Evolutionary conservation across 1,140 invertebrate species (phyloP), one percentile per base, ranked within the genome.

Genomic region (Hermatobates lingyangjiaoensis): DNA sequence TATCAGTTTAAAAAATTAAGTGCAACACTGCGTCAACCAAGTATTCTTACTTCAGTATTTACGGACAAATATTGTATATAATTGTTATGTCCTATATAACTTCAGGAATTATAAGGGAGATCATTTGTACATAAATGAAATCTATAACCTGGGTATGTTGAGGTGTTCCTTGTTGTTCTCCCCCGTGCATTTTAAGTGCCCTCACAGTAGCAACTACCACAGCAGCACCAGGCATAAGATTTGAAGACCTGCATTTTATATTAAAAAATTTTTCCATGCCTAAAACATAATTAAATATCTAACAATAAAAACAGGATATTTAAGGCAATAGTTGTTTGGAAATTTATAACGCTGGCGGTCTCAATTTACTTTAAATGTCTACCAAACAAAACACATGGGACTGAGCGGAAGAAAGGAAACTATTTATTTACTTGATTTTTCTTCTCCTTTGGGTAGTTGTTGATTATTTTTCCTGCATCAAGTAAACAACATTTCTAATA

Each of bases 251-350:
- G 60, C 92, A 97, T 71, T 98, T 98, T 48, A 98, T 98, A 64
- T 98, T 80, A 65, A 96, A 94, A 70, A 98, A 98, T 66, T 99
- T 98, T 70, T 98, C 95, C 85, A 98, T 91, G 42, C 89, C 76
- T 79, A 38, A 30, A 52, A 38, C 52, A 55, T 38, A 51, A 25
- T 14, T 5, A 14, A n/a, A n/a, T n/a, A n/a, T n/a, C n/a, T n/a
- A n/a, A n/a, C n/a, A n/a, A n/a, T n/a, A n/a, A n/a, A n/a, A n/a
- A n/a, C n/a, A n/a, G n/a, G n/a, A n/a, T n/a, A n/a, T n/a, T n/a
- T n/a, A n/a, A n/a, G n/a, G n/a, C n/a, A n/a, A n/a, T n/a, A n/a
- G n/a, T n/a, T n/a, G n/a, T n/a, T n/a, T n/a, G n/a, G n/a, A n/a
- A n/a, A n/a, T n/a, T n/a, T n/a, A n/a, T n/a, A n/a, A n/a, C n/a